phyloP scores from a whole-genome alignment of 2,797 vertebrate species.

The Trachurus trachurus region DNA sequence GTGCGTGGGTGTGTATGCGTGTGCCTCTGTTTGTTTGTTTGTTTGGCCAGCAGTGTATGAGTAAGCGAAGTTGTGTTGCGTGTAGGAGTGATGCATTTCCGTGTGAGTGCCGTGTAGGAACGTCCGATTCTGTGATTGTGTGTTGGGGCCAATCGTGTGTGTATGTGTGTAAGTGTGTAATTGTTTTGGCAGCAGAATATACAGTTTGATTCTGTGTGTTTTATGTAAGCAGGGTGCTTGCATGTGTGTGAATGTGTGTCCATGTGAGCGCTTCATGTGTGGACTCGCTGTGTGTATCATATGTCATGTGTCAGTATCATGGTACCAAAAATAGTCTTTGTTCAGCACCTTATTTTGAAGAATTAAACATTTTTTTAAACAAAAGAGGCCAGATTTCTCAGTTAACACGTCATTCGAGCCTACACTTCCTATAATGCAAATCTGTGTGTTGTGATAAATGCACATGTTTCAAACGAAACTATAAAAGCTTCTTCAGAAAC shows the following conservation, averaged over 20 bases:
- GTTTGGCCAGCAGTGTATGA: slow-evolving; percentile 47
- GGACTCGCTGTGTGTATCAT: background rate
- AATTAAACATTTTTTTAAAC: too few relatives aligned
- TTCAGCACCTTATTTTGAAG: background rate
- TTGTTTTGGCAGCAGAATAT: slow-evolving; percentile 11
- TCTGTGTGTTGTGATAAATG: background rate
- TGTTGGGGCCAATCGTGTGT: slow-evolving; percentile 2
- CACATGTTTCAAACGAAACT: background rate
- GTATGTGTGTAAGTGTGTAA: background rate
- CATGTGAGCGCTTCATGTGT: background rate
- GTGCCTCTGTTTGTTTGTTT: slow-evolving; percentile 46
- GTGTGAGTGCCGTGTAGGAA: slow-evolving; percentile 10
- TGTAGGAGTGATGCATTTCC: slow-evolving; percentile 50
- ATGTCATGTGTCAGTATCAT: background rate
- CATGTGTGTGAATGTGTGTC: background rate
- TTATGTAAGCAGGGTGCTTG: slow-evolving; percentile 12
- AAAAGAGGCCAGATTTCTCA: background rate
- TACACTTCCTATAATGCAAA: background rate
- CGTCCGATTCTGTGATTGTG: background rate
- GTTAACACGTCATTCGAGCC: background rate
- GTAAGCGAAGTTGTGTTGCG: slow-evolving; percentile 47
- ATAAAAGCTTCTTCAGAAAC: background rate
- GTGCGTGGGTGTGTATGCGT: slow-evolving; percentile 12
- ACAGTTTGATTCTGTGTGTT: slow-evolving; percentile 16
- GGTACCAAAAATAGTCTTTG: background rate